Conservation (phyloP, 92 coral and sea anemone genomes). For the Parazoanthus swiftii region DNA sequence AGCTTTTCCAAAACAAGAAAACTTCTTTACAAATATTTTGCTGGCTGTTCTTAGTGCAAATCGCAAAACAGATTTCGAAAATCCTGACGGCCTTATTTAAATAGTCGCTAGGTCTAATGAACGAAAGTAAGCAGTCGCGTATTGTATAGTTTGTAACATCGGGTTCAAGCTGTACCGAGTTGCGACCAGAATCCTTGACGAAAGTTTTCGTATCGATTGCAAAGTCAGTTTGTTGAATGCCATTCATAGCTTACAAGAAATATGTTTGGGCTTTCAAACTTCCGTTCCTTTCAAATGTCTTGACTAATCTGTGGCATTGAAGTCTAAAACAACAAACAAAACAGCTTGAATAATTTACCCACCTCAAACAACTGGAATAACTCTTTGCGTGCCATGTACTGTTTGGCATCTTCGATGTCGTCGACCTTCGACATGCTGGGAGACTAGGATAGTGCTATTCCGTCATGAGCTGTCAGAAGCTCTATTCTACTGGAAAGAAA, state of each 20-base stretch:
- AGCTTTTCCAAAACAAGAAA: not conserved
- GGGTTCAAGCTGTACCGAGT: not conserved
- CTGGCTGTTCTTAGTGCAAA: not conserved
- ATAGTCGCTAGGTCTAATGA: not conserved
- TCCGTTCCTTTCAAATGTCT: not conserved
- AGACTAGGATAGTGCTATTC: not conserved
- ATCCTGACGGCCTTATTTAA: not conserved
- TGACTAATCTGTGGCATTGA: not conserved
- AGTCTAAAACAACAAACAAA: not conserved
- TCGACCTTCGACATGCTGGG: slow-evolving; percentile 36
- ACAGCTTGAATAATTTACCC: not conserved
- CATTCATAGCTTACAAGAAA: not conserved
- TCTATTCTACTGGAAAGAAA: not conserved
- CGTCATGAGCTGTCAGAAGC: not conserved
- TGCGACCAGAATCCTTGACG: not conserved
- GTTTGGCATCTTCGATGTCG: slow-evolving; percentile 83
- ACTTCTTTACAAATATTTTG: not conserved
- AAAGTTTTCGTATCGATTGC: not conserved
- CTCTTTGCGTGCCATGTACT: slow-evolving; percentile 82
- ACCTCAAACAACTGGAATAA: slow-evolving; percentile 86
- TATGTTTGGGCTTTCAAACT: not conserved
- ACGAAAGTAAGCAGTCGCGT: not conserved
- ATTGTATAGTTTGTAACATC: no score
- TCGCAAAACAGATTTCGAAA: no score
- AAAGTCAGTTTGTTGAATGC: not conserved